These are phyloP conservation scores for Sinosuthora webbiana DNA, from an alignment of 2,113 vertebrate species.

Conservation along the genomic window DNA sequence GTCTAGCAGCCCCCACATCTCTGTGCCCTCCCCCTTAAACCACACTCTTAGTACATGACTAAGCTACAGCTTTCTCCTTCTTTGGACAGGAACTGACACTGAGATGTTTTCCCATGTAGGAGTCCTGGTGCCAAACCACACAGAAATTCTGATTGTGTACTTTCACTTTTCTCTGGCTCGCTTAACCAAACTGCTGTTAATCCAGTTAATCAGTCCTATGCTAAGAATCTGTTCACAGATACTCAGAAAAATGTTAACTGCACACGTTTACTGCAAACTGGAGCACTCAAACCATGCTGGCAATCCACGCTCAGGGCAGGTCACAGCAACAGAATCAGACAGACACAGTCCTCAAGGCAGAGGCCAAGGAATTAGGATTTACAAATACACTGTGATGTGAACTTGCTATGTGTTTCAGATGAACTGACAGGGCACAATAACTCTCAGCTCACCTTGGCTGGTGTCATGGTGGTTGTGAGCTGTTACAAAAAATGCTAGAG, in stretches of 20 bases:
- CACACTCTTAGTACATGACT: background rate
- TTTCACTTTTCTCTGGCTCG: background rate
- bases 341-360: background rate
- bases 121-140: background rate
- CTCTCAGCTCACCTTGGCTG: background rate
- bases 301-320: background rate
- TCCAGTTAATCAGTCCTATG: background rate
- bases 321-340: background rate
- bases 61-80: background rate
- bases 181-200: background rate
- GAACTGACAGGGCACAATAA: background rate
- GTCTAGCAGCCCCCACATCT: background rate
- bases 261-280: accelerated
- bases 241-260: background rate
- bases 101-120: background rate
- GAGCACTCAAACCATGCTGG: background rate
- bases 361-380: background rate
- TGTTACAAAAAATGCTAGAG: background rate
- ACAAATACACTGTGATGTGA: background rate
- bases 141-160: background rate
- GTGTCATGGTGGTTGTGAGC: accelerated
- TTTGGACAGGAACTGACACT: background rate
- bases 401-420: background rate
- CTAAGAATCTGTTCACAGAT: background rate
- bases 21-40: background rate